Evolutionary conservation across 2,797 vertebrate genomes (phyloP).

Genomic region (Malacoctenus gilli): DNA sequence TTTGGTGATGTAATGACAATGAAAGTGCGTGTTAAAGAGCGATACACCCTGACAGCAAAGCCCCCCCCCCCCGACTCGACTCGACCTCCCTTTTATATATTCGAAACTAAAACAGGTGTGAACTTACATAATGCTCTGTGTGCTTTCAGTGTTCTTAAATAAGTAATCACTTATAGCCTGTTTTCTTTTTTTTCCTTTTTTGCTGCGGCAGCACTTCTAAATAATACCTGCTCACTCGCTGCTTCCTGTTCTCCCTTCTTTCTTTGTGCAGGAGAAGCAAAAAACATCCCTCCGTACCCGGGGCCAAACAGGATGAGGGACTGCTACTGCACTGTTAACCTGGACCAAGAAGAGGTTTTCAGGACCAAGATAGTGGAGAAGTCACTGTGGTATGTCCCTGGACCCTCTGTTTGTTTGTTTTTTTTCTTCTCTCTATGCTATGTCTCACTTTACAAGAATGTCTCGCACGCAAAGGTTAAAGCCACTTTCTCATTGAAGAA

Average conservation of each 20-base stretch:
- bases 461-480: too few relatives aligned
- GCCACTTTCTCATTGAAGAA: too few relatives aligned
- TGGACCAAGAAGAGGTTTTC: slow-evolving; percentile 99
- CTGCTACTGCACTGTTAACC: slow-evolving; percentile 98
- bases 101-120: slow-evolving; percentile 32
- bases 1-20: slow-evolving; percentile 45
- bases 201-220: slow-evolving; percentile 28
- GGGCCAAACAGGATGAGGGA: slow-evolving; percentile 98
- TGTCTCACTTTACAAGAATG: not conserved
- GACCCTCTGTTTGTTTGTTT: too few relatives aligned
- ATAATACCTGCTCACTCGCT: slow-evolving; percentile 26
- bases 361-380: slow-evolving; percentile 98
- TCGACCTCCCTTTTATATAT: too few relatives aligned
- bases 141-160: slow-evolving; percentile 26
- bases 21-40: slow-evolving; percentile 16
- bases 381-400: slow-evolving; percentile 89
- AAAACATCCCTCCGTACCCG: slow-evolving; percentile 96
- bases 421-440: not conserved
- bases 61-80: not conserved
- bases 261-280: slow-evolving; percentile 88
- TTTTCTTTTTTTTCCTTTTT: too few relatives aligned
- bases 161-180: slow-evolving; percentile 27
- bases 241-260: slow-evolving; percentile 20
- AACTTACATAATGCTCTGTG: slow-evolving; percentile 20
- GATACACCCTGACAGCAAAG: not conserved